Conservation (phyloP, 2,797 vertebrate species). For the Scolopax bukidnonensis region DNA sequence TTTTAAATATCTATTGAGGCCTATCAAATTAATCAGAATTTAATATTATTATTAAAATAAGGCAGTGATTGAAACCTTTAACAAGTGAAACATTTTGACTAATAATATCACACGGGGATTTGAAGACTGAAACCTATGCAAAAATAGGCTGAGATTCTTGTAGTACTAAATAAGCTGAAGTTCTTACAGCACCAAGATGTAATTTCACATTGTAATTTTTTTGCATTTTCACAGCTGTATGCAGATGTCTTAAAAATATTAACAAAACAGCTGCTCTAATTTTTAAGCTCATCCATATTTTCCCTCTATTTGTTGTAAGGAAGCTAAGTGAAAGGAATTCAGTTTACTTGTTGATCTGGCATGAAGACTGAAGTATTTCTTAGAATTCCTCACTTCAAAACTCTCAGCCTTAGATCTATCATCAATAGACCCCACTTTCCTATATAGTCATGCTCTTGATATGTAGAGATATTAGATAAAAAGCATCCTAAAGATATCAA, state of each 20-base stretch:
- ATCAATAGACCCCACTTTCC: neutral
- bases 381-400: neutral
- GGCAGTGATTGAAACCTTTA: neutral
- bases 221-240: neutral
- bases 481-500: neutral
- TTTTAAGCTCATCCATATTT: neutral
- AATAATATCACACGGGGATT: neutral
- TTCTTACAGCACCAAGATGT: neutral
- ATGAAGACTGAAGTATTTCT: neutral
- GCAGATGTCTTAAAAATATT: neutral
- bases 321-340: neutral
- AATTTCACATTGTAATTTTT: neutral
- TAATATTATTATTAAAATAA: neutral
- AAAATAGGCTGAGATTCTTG: neutral
- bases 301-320: neutral
- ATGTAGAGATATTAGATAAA: neutral
- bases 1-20: neutral
- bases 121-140: neutral
- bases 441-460: neutral
- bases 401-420: neutral
- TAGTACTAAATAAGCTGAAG: neutral
- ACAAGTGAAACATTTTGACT: neutral
- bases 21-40: neutral
- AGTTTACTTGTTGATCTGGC: neutral
- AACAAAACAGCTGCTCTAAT: neutral